phyloP scores from a whole-genome alignment of 2,888 invertebrate genomes.

The Brenthis daphne region DNA sequence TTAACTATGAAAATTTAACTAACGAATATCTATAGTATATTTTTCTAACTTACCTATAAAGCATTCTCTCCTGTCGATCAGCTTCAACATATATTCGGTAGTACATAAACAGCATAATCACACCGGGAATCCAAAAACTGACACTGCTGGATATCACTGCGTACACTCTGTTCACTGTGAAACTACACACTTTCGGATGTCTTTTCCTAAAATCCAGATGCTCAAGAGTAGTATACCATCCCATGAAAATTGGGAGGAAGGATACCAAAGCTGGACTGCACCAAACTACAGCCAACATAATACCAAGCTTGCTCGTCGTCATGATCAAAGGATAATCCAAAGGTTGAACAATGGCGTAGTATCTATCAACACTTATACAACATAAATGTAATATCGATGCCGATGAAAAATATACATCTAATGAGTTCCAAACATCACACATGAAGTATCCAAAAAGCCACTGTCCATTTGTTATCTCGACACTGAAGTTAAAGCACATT shows the following conservation, averaged over 20 bases:
- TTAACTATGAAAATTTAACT: too few relatives aligned
- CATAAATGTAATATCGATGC: slow-evolving; percentile 96
- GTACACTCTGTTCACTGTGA: slow-evolving; percentile 93
- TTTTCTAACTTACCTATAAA: slow-evolving; percentile 86
- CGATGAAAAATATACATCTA: slow-evolving; percentile 97
- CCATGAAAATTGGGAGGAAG: slow-evolving; percentile 96
- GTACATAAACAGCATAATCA: slow-evolving; percentile 96
- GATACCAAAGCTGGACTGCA: slow-evolving; percentile 95
- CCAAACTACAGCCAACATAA: slow-evolving; percentile 95
- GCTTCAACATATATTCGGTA: slow-evolving; percentile 93
- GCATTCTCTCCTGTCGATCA: slow-evolving; percentile 91
- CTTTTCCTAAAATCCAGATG: slow-evolving; percentile 86
- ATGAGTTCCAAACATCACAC: slow-evolving; percentile 98
- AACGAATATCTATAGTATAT: too few relatives aligned
- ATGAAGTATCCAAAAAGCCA: slow-evolving; percentile 96
- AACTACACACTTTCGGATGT: slow-evolving; percentile 89
- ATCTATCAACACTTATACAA: slow-evolving; percentile 94
- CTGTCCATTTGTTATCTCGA: slow-evolving; percentile 90
- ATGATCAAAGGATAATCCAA: slow-evolving; percentile 96
- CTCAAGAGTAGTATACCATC: slow-evolving; percentile 95
- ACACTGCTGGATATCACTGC: slow-evolving; percentile 94
- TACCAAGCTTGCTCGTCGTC: slow-evolving; percentile 90
- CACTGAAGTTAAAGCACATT: slow-evolving; percentile 96
- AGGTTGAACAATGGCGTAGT: slow-evolving; percentile 96
- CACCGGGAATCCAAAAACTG: slow-evolving; percentile 96